Evolutionary conservation across 2,888 invertebrate genomes (phyloP).

Genomic region (Tetranychus truncatus): DNA sequence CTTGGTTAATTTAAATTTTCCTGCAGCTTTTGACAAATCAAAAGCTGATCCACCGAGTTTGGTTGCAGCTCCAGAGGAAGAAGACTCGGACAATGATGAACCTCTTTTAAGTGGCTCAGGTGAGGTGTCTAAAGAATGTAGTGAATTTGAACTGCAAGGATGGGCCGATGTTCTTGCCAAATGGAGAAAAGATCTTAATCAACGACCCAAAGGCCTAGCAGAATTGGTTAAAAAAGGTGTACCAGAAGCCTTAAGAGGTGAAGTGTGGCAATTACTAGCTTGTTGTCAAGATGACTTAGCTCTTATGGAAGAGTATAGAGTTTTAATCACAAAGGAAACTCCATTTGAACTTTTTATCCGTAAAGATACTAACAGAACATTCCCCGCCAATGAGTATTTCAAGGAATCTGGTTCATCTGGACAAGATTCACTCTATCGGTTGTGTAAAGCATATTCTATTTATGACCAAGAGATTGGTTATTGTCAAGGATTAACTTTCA

Average conservation of each 20-base stretch:
- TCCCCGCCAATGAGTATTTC: slow-evolving; percentile 96
- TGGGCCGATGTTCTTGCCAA: slow-evolving; percentile 63
- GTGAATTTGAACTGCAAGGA: slow-evolving; percentile 69
- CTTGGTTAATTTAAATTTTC: not conserved
- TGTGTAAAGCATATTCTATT: slow-evolving; percentile 87
- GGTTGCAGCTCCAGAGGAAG: not conserved
- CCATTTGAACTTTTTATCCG: slow-evolving; percentile 84
- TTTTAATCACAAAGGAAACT: slow-evolving; percentile 83
- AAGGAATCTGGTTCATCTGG: slow-evolving; percentile 70
- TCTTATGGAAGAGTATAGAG: slow-evolving; percentile 77
- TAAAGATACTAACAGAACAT: slow-evolving; percentile 89
- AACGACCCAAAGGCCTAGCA: slow-evolving; percentile 55
- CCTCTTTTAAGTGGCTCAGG: slow-evolving; percentile 54
- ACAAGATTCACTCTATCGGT: slow-evolving; percentile 82
- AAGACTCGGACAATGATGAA: slow-evolving; percentile 34
- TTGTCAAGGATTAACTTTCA: slow-evolving; percentile 93
- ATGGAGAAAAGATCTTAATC: slow-evolving; percentile 32
- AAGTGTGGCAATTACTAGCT: slow-evolving; percentile 90
- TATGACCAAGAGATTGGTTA: slow-evolving; percentile 95
- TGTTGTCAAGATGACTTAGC: slow-evolving; percentile 56
- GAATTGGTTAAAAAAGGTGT: slow-evolving; percentile 63
- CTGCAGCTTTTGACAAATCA: not conserved
- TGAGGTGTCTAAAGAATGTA: slow-evolving; percentile 85
- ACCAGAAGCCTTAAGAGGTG: slow-evolving; percentile 85
- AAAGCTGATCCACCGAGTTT: not conserved